Evolutionary conservation across 2,888 invertebrate species (phyloP), one percentile per base, ranked within the genome.

Genomic region (Eugnorisma glareosa): DNA sequence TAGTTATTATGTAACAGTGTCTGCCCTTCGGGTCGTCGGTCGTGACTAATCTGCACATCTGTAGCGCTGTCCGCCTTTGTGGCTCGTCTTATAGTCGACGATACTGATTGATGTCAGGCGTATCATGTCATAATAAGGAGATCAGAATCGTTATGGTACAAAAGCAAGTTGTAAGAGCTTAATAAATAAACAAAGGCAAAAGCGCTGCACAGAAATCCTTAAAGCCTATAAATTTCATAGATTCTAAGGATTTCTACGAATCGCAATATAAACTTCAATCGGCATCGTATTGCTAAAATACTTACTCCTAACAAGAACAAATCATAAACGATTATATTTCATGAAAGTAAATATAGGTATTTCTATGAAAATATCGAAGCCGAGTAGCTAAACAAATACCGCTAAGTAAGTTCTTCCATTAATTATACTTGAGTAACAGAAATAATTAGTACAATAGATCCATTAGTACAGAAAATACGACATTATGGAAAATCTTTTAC

Each of bases 21-120:
- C 24, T 15, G 61, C 11, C 7, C 28, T 13, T n/a, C 3, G 28
- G 63, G 21, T 5, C 74, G 21, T 35, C 74, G 13, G 43, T 24
- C 90, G 89, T 90, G 90, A 85, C 90, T 83, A 82, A 90, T 90
- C 90, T 87, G 43, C 57, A 74, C 75, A 90, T 90, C 91, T 87
- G 10, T 13, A 37, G 81, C 66, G 61, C 71, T 37, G 66, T 59
- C 7, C 51, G 28, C 21, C 84, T 83, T 72, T 78, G 84, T 75
- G 57, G 11, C 48, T 4, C 67, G 51, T 37, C 83, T 66, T 11
- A 24, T 59, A n/a, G 57, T 57, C 8, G 37, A 24, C 28, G 59
- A 48, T 48, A 57, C 24, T 28, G n/a, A 24, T 48, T 61, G 35
- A 43, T 51, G 35, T 67, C n/a, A 61, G 28, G 15, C 13, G 21